Percentiles rank a stretch among this genome's conserved stretches.
These are phyloP conservation scores for Malurus elegans DNA, from an alignment of 2,113 vertebrate genomes.

Conservation along the genomic window DNA sequence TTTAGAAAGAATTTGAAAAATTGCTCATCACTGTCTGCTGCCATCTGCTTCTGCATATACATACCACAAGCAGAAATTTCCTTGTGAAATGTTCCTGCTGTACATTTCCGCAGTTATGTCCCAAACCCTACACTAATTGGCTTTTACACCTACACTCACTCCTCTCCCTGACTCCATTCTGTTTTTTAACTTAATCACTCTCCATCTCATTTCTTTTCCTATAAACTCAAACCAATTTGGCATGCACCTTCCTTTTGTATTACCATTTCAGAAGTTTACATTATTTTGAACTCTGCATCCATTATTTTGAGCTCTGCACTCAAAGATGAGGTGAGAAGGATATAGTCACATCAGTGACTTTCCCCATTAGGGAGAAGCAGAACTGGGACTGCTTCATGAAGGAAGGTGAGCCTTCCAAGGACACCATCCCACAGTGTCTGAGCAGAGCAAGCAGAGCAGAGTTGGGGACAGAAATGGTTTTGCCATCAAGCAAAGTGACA, in stretches of 20 bases:
- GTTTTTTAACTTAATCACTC: not conserved
- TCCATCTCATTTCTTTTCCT: not conserved
- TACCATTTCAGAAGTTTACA: not conserved
- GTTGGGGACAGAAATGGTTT: not conserved
- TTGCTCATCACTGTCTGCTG: conserved; percentile 2
- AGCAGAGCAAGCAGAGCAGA: not conserved
- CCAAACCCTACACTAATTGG: not conserved
- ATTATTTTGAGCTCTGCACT: not conserved
- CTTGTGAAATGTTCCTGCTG: conserved; percentile 5
- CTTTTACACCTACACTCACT: not conserved
- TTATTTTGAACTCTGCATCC: not conserved
- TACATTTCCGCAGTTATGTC: not conserved
- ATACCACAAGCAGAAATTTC: not conserved
- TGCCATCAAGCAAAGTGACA: not conserved
- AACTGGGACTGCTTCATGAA: not conserved
- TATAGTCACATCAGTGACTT: not conserved
- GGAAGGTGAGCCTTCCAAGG: not conserved
- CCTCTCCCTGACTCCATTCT: not conserved
- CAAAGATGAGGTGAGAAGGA: not conserved
- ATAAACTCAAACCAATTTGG: not conserved
- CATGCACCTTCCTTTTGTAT: not conserved
- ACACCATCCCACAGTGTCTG: fast-evolving
- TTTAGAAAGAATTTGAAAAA: conserved; percentile 11
- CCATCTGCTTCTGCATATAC: conserved; percentile 31
- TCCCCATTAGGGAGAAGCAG: not conserved